Evolutionary conservation across 2,888 invertebrate species (phyloP).

Genomic region (Unio pictorum): DNA sequence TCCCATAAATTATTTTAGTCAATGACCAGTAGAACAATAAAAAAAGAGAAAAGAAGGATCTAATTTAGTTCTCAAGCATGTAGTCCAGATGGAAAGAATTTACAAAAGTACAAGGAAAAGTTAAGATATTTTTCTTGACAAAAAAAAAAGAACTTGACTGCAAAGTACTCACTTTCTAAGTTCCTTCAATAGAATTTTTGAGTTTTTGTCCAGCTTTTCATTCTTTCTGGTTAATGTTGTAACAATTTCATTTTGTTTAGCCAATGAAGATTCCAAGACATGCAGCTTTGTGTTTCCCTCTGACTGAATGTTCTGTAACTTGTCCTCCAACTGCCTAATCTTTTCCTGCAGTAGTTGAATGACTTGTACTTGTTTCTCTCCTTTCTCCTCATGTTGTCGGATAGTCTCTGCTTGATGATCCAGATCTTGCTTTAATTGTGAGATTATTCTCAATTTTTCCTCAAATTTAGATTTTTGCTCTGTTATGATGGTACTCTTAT

Average conservation of each 20-base stretch:
- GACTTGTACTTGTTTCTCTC: conserved; percentile 6
- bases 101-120: too few relatives aligned
- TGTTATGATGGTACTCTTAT: conserved; percentile 10
- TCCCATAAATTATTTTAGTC: too few relatives aligned
- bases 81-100: too few relatives aligned
- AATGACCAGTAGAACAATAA: too few relatives aligned
- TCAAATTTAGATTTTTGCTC: conserved; percentile 25
- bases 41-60: too few relatives aligned
- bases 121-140: too few relatives aligned
- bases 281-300: not conserved
- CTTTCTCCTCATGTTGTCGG: conserved; percentile 14
- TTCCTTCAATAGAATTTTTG: conserved; percentile 35
- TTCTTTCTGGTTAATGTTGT: conserved; percentile 8
- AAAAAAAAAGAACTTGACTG: not conserved
- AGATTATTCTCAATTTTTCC: conserved; percentile 23
- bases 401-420: conserved; percentile 25
- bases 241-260: too few relatives aligned
- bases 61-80: too few relatives aligned
- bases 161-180: conserved; percentile 23
- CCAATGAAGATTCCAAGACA: too few relatives aligned
- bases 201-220: conserved; percentile 12
- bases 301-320: too few relatives aligned
- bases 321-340: too few relatives aligned
- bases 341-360: too few relatives aligned
- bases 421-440: conserved; percentile 22